Evolutionary conservation across 2,797 vertebrate genomes (phyloP).

Genomic region (Gastrophryne carolinensis): DNA sequence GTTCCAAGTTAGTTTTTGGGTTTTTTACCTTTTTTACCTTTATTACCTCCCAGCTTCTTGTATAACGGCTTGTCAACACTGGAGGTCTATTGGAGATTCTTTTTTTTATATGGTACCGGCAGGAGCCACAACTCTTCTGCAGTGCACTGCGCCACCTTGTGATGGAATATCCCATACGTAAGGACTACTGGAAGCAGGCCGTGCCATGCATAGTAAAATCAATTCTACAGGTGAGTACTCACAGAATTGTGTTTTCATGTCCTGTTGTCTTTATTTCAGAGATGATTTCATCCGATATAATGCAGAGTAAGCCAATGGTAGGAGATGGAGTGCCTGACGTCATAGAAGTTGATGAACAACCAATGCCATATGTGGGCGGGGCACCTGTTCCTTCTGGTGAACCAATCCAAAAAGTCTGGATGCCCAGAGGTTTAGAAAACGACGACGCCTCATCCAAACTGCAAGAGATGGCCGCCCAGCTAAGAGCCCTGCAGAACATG

Average conservation of each 20-base stretch:
- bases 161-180: too few relatives aligned
- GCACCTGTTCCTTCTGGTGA: not conserved
- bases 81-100: too few relatives aligned
- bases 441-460: conserved; percentile 71
- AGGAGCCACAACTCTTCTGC: too few relatives aligned
- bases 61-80: too few relatives aligned
- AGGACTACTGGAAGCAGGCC: too few relatives aligned
- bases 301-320: conserved; percentile 12
- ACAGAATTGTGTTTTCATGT: not conserved
- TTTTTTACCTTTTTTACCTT: too few relatives aligned
- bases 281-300: not conserved
- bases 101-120: too few relatives aligned
- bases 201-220: too few relatives aligned
- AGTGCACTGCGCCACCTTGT: too few relatives aligned
- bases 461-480: conserved; percentile 75
- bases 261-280: not conserved
- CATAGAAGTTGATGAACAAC: conserved; percentile 55
- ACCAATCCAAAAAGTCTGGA: not conserved
- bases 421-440: conserved; percentile 37
- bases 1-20: too few relatives aligned
- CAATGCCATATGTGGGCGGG: conserved; percentile 11
- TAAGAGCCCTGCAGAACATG: conserved; percentile 78
- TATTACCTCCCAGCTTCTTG: too few relatives aligned
- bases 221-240: too few relatives aligned
- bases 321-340: conserved; percentile 30